Conservation (phyloP, 2,113 vertebrate species). For the Myrmecophaga tridactyla region DNA sequence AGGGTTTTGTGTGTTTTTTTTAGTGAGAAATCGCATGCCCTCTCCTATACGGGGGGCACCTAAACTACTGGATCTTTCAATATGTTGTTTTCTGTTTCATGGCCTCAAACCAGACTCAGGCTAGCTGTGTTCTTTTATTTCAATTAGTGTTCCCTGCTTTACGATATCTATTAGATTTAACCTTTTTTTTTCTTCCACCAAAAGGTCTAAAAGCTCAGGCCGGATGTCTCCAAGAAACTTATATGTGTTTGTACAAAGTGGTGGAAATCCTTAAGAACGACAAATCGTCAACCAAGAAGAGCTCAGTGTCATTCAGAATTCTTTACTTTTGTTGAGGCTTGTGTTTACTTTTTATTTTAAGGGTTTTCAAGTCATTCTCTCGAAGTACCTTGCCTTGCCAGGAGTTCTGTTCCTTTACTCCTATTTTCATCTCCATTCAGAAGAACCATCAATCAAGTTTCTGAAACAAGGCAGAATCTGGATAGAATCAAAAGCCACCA, state of each 20-base stretch:
- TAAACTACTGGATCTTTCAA: neutral
- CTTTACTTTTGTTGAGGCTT: slow-evolving; percentile 57
- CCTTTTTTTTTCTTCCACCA: neutral
- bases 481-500: slow-evolving; percentile 62
- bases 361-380: slow-evolving; percentile 63
- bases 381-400: slow-evolving; percentile 58
- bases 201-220: slow-evolving; percentile 39
- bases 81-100: slow-evolving; percentile 20
- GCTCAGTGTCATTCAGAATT: slow-evolving; percentile 47
- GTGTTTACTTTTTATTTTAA: slow-evolving; percentile 69
- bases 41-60: neutral
- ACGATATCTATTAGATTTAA: slow-evolving; percentile 38
- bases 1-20: neutral
- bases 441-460: slow-evolving; percentile 71
- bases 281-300: slow-evolving; percentile 56
- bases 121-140: neutral
- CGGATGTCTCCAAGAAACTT: slow-evolving; percentile 47
- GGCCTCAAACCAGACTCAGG: neutral
- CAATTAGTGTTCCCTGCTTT: slow-evolving; percentile 1
- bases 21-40: neutral
- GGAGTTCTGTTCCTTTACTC: slow-evolving; percentile 46
- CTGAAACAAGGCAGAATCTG: slow-evolving; percentile 39
- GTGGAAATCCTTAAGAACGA: slow-evolving; percentile 34
- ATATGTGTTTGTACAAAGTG: slow-evolving; percentile 27
- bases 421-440: slow-evolving; percentile 54